Percentiles rank a stretch among this genome's conserved stretches.
Evolutionary conservation across 2,888 invertebrate genomes (phyloP).

Genomic region (Ditula angustiorana): DNA sequence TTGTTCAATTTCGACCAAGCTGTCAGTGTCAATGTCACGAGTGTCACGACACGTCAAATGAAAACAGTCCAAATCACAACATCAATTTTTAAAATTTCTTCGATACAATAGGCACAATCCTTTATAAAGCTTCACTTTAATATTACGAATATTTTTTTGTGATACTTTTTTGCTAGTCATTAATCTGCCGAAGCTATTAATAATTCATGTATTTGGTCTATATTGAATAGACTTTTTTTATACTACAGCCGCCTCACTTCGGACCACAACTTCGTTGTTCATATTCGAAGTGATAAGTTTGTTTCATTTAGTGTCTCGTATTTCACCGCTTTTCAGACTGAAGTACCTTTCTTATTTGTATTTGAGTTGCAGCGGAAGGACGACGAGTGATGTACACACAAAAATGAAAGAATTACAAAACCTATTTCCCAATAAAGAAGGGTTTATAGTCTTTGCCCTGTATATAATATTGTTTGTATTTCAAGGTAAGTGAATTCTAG

Average conservation of each 20-base stretch:
- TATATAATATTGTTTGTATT: slow-evolving; percentile 96
- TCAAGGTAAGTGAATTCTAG: slow-evolving; percentile 89
- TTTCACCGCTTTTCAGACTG: slow-evolving; percentile 2
- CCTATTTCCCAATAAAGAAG: slow-evolving; percentile 93
- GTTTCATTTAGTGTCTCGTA: slow-evolving; percentile 8
- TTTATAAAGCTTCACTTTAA: too few species aligned
- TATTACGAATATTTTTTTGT: background rate
- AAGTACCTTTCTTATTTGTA: background rate
- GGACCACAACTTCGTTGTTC: too few species aligned
- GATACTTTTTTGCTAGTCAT: background rate
- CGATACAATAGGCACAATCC: background rate
- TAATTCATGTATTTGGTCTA: too few species aligned
- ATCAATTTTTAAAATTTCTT: background rate
- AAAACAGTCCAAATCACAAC: background rate
- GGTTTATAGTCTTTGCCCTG: slow-evolving; percentile 91
- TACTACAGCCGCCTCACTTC: too few species aligned
- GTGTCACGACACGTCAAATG: background rate
- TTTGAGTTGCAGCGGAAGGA: background rate
- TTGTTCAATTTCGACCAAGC: background rate
- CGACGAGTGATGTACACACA: slow-evolving; percentile 28
- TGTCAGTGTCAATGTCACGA: slow-evolving; percentile 17
- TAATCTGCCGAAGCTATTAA: too few species aligned
- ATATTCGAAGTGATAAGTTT: too few species aligned
- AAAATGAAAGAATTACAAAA: slow-evolving; percentile 85
- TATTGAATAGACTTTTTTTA: too few species aligned